Base-by-base conservation (phyloP, 2,113 vertebrate genomes). In the Trichomycterus rosablanca region DNA sequence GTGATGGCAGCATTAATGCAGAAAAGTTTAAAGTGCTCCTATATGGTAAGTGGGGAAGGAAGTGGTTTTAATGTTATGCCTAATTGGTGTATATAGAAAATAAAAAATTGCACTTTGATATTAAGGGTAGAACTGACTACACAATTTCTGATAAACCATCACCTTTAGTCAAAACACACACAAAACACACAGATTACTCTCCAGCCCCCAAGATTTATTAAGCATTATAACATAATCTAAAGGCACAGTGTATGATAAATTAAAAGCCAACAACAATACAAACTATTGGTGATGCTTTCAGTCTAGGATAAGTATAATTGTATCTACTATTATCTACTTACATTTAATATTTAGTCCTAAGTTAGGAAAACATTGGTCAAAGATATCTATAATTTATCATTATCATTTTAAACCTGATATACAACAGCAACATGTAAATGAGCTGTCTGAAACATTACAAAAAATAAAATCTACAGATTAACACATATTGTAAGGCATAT, bases 191-290 rank as follows among this genome's bases (percentile, higher is more conserved):
- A n/a, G n/a, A n/a, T n/a, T n/a, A n/a, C n/a, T 54, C 2, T 48
- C 40, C 43, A 49, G 52, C 54, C 54, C 63, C 59, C 54, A 49
- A 43, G 10, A 44, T 74, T 67, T 65, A 70, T 63, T 62, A 9
- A 66, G 7, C 11, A 56, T 52, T 18, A 37, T 8, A 69, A 65
- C 52, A 55, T 44, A 44, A 69, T 51, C 43, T 53, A 57, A 74
- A 63, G 67, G 67, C 57, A 67, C 54, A 34, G 28, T 39, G 23
- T 62, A 23, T 48, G 30, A 46, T 28, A 14, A 16, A 26, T 39
- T 40, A 28, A 46, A 56, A 59, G 5, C 22, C 24, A 14, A 12
- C n/a, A n/a, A 16, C n/a, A 18, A 19, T 37, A 19, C 37, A 64
- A 28, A 26, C 22, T 5, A 52, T 45, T 7, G 10, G 49, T 44